Percentiles rank a stretch among this genome's conserved stretches.
phyloP scores from a whole-genome alignment of 2,797 vertebrate species.

The Kryptolebias ocellatus region DNA sequence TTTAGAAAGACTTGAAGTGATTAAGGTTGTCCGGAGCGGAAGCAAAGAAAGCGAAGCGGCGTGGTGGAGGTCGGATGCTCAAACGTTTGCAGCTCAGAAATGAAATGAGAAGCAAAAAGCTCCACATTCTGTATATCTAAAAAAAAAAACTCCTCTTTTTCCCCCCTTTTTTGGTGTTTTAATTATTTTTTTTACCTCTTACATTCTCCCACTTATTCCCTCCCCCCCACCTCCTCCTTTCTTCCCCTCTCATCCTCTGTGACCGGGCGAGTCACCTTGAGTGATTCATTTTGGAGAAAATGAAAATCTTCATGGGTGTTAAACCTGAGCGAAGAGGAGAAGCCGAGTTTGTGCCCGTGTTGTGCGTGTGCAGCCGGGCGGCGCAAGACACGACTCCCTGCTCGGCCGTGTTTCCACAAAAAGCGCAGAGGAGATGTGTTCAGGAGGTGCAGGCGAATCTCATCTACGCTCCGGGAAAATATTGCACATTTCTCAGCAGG shows the following conservation, averaged over 20 bases:
- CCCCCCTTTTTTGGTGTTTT: background rate
- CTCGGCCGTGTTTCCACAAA: conserved; percentile 44
- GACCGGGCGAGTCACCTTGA: conserved; percentile 67
- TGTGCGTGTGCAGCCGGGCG: conserved; percentile 22
- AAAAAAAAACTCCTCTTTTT: conserved; percentile 2
- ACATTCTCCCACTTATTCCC: background rate
- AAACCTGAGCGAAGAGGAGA: conserved; percentile 53
- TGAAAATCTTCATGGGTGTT: conserved; percentile 78
- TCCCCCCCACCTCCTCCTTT: background rate
- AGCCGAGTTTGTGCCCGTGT: conserved; percentile 40
- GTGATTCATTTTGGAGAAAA: conserved; percentile 82
- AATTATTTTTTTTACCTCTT: conserved; percentile 1
- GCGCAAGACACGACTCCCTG: conserved; percentile 50
- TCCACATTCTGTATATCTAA: conserved; percentile 1
- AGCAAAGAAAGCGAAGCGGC: conserved; percentile 8
- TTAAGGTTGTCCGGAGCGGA: conserved; percentile 45
- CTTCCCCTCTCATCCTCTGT: background rate
- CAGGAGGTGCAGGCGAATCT: conserved; percentile 67
- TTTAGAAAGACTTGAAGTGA: conserved; percentile 51
- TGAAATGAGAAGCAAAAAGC: too few relatives aligned
- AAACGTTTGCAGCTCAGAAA: conserved; percentile 27
- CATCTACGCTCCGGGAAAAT: conserved; percentile 62
- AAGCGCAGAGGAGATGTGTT: conserved; percentile 52
- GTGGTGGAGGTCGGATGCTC: conserved; percentile 4
- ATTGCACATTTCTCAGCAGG: conserved; percentile 55